Evolutionary conservation across 2,888 invertebrate species (phyloP), one percentile per base, ranked within the genome.

Genomic region (Callyntrura sp.): DNA sequence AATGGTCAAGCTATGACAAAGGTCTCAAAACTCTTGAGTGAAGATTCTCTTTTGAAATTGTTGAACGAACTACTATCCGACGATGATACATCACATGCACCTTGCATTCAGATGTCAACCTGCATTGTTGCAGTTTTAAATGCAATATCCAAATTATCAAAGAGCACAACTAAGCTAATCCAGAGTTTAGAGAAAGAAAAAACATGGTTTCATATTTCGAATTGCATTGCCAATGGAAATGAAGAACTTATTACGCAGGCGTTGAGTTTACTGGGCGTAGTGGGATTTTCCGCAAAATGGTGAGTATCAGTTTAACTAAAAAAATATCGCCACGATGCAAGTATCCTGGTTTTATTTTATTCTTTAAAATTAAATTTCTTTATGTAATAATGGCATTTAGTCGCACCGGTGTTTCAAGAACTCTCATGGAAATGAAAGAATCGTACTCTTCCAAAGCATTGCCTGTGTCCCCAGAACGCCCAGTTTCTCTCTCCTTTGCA

Each of bases 141-240:
- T 28, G 51, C 78, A 3, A 43, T 91, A n/a, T 68, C 89, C 0
- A 83, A 88, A 20, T 35, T 79, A 11, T 70, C 91, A n/a, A 83
- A 84, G n/a, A 23, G 62, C 35, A 43, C 91, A 5, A 45, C 51
- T 1, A 45, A 23, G 0, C 20, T 89, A 2, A 89, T 89, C 45
- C 68, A 86, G 43, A 68, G 45, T n/a, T 51, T 89, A 12, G 73
- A 85, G 43, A 57, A 81, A 20, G 86, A 83, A n/a, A 35, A 57
- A 0, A 89, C 90, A 4, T 79, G 78, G 28, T 55, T 79, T 43
- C 91, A 92, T 12, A 90, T 92, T 45, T 76, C 91, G 2, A 92
- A 88, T 55, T 92, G 92, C 68, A 88, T 92, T 17, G 43, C 84
- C 35, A 90, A 92, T 60, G 92, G 91, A 6, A 65, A 90, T 25